Base-by-base conservation (phyloP, 2,797 vertebrate genomes). In the Sebastes hubbsi region DNA sequence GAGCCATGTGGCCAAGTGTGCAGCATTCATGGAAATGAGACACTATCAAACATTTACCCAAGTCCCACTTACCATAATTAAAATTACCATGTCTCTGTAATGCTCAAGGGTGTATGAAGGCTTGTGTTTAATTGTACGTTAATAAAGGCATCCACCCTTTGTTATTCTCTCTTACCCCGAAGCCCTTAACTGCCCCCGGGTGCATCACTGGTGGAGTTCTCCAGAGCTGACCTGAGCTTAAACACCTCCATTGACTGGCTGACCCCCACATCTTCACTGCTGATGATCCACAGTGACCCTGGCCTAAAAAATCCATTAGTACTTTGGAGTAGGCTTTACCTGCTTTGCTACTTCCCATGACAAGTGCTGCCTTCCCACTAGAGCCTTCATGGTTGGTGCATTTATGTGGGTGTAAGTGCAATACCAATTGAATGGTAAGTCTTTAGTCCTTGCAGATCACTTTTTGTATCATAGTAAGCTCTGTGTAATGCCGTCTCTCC, bases 221-320 rank as follows among this genome's bases (percentile, higher is more conserved):
- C 32, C 0, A 13, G 59, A 8, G 58, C 61, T 77, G 82, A 88
- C 82, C 81, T 27, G 9, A 75, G 64, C 77, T 89, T 73, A 75
- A 90, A 87, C 75, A 78, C 78, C 73, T 78, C 80, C 64, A 93
- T 84, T 86, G 85, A 90, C 80, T 80, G 76, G n/a, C 75, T 79
- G 81, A 88, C 76, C 87, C 78, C 78, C 62, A 85, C 80, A 82
- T 88, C 73, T 85, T 87, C 85, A 88, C 74, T 42, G 78, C 86
- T 84, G 75, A 75, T 89, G 83, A 91, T 86, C 78, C 67, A n/a
- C 52, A 76, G 29, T 88, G 83, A 87, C 87, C 87, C 78, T 54
- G 60, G 78, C 63, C 84, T 77, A 72, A 89, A 83, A 87, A 88
- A 86, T 88, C 85, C 85, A 90, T 92, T 85, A 84, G 60, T 56